A percentile compares a stretch with the other conserved stretches of the same genome.
These are phyloP conservation scores for Galerucella nymphaeae DNA, from an alignment of 2,888 invertebrate genomes.

Conservation along the genomic window DNA sequence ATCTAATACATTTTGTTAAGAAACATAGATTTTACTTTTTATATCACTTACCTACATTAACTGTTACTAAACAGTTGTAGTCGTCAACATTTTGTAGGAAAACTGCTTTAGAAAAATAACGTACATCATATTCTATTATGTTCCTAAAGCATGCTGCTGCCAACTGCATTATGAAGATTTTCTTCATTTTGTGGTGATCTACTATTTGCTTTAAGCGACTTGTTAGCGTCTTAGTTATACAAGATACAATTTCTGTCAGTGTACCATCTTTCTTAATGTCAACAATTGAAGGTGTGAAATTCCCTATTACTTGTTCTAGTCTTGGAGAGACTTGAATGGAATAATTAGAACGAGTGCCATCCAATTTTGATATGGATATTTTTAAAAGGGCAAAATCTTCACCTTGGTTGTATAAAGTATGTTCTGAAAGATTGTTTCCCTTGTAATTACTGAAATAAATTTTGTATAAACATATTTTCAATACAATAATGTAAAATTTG, in stretches of 20 bases:
- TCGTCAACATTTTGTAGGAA: slow-evolving; percentile 73
- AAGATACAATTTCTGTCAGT: slow-evolving; percentile 70
- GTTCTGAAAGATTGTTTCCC: slow-evolving; percentile 30
- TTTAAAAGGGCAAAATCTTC: slow-evolving; percentile 55
- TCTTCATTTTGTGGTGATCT: slow-evolving; percentile 62
- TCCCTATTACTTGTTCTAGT: slow-evolving; percentile 67
- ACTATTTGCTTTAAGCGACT: slow-evolving; percentile 64
- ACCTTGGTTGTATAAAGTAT: slow-evolving; percentile 48
- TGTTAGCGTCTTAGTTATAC: slow-evolving; percentile 68
- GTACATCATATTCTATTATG: slow-evolving; percentile 67
- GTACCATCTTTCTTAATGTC: slow-evolving; percentile 60
- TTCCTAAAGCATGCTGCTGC: slow-evolving; percentile 62
- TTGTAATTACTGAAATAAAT: slow-evolving; percentile 12
- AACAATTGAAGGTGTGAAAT: slow-evolving; percentile 64
- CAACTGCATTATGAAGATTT: slow-evolving; percentile 65
- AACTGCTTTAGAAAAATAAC: slow-evolving; percentile 65
- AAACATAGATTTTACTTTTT: no score
- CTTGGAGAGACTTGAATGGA: slow-evolving; percentile 67
- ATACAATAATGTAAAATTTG: background rate
- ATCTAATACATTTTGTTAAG: no score
- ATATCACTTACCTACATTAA: slow-evolving; percentile 66
- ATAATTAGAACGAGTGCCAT: slow-evolving; percentile 63
- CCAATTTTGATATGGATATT: slow-evolving; percentile 55
- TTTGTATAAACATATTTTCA: no score
- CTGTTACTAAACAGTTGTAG: slow-evolving; percentile 70